These are phyloP conservation scores for Tretioscincus oriximinensis DNA, from an alignment of 2,113 vertebrate species.

Conservation along the genomic window DNA sequence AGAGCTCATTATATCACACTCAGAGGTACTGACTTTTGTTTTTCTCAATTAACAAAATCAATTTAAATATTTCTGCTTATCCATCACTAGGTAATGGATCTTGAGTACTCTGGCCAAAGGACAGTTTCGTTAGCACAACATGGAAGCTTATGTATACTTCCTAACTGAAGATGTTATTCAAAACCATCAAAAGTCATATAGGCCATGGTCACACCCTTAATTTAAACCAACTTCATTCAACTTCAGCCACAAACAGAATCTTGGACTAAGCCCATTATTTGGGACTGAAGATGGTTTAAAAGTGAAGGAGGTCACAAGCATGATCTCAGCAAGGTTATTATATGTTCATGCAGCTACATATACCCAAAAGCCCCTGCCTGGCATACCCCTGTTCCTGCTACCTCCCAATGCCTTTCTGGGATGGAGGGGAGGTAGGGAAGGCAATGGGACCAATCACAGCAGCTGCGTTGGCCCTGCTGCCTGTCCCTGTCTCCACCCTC, in stretches of 20 bases:
- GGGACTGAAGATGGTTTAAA: no score
- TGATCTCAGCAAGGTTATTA: background rate
- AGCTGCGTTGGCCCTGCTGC: no score
- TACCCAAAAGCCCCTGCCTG: background rate
- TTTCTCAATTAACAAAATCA: conserved; percentile 46
- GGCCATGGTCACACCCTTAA: no score
- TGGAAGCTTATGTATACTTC: conserved; percentile 41
- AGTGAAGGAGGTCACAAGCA: no score
- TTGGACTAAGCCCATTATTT: no score
- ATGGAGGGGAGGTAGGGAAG: no score
- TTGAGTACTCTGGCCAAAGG: conserved; percentile 45
- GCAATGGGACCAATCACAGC: no score
- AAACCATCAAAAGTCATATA: background rate
- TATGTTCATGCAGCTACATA: background rate
- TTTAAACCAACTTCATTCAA: no score
- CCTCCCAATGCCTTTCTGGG: no score
- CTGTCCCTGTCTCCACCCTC: no score
- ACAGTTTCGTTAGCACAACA: background rate
- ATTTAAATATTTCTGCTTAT: conserved; percentile 38
- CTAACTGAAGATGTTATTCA: conserved; percentile 24
- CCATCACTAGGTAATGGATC: conserved; percentile 47
- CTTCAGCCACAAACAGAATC: no score
- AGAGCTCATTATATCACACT: conserved; percentile 57
- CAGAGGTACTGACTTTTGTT: conserved; percentile 42
- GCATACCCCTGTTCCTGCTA: no score